Evolutionary conservation across 1,140 invertebrate genomes (phyloP), one percentile per base, ranked within the genome.

Genomic region (Euura saliciscinereae): DNA sequence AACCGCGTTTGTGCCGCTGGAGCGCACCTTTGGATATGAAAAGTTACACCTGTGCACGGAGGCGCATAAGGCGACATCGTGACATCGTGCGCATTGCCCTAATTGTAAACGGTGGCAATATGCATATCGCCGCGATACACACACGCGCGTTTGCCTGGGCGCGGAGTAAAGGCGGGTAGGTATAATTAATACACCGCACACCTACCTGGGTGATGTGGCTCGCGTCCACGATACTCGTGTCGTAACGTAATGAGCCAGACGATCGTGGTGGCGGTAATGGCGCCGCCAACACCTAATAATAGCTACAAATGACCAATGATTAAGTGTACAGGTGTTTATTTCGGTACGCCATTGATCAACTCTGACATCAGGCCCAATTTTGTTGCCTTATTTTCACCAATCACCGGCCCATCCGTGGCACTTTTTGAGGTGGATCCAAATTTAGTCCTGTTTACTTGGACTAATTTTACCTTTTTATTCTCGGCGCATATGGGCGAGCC

Each of bases 1-100:
- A 59, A 59, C 3, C 51, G 51, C 10, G 51, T 59, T 59, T n/a
- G 45, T 11, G 43, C 68, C 44, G 44, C 65, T 67, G 68, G 43
- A 72, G 42, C 7, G 72, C 68, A 74, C 65, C 67, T 68, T 68
- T 73, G 71, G 69, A 78, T 78, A 78, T 80, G 77, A 76, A 80
- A 77, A 78, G 74, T 73, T 78, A 78, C 79, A 80, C 79, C 79
- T 80, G 79, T 78, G 74, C 46, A 51, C 11, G 46, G 46, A 51
- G 46, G 46, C 2, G 11, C 46, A 11, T n/a, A n/a, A 59, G 51
- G 51, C 6, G 51, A 11, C 6, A n/a, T 8, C 51, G 51, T 11
- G 10, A n/a, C 51, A 59, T 59, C 5, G 28, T 28, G 28, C 28
- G 28, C 28, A 28, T 28, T 28, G 28, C 28, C 28, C 28, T 28